Conservation (phyloP, 2,888 invertebrate genomes). For the Andrena chrysosceles region DNA sequence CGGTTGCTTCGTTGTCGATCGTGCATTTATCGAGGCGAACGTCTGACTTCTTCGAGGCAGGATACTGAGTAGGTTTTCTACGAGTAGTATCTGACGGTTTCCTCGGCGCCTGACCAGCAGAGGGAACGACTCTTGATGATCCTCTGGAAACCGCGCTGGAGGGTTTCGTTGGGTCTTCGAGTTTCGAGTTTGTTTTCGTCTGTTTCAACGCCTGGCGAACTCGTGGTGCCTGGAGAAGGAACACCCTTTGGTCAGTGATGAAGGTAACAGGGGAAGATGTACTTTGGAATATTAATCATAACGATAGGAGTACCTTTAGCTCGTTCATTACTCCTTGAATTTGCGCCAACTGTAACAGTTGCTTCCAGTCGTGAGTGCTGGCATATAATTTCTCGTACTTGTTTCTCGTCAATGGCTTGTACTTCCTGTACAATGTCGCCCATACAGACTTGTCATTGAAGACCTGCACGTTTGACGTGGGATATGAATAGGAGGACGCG, state of each 20-base stretch:
- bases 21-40: conserved; percentile 3
- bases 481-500: not conserved
- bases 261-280: not conserved
- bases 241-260: not conserved
- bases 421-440: conserved; percentile 69
- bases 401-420: conserved; percentile 41
- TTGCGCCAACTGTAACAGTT: conserved; percentile 64
- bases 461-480: conserved; percentile 55
- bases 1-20: conserved; percentile 7
- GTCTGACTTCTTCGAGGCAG: conserved; percentile 27
- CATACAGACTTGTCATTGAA: conserved; percentile 72
- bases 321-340: conserved; percentile 40
- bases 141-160: conserved; percentile 5
- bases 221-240: conserved; percentile 42
- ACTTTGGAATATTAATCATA: not conserved
- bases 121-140: not conserved
- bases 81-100: not conserved
- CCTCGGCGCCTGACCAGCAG: not conserved
- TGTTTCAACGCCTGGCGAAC: not conserved
- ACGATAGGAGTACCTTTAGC: conserved; percentile 36
- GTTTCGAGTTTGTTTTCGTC: conserved; percentile 15
- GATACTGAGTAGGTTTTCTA: not conserved
- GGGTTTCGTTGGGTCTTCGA: conserved; percentile 11
- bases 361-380: conserved; percentile 67
- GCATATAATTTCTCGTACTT: conserved; percentile 46